phyloP scores from a whole-genome alignment of 2,797 vertebrate genomes.

The Dermochelys coriacea region DNA sequence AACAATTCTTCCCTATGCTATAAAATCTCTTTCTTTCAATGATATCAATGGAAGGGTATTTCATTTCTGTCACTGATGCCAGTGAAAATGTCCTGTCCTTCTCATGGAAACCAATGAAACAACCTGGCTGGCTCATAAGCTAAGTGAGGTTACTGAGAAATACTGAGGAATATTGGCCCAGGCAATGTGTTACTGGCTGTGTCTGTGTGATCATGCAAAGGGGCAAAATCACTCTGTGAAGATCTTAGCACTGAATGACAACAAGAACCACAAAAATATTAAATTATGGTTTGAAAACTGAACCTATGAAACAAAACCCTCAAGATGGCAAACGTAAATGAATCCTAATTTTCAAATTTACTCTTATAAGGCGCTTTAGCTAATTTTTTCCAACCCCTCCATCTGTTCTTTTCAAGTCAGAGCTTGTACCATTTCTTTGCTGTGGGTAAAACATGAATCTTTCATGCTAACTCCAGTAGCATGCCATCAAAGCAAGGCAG shows the following conservation, averaged over 20 bases:
- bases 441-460: neutral
- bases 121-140: constrained; percentile 64
- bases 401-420: neutral
- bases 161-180: neutral
- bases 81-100: constrained; percentile 58
- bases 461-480: neutral
- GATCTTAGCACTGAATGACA: constrained; percentile 3
- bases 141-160: constrained; percentile 53
- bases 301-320: constrained; percentile 19
- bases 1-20: constrained; percentile 29
- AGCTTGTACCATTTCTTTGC: neutral
- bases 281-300: neutral
- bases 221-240: neutral
- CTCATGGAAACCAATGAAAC: constrained; percentile 48
- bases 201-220: neutral
- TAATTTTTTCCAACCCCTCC: neutral
- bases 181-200: neutral
- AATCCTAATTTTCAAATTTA: neutral
- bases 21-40: constrained; percentile 48
- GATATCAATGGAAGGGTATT: constrained; percentile 70
- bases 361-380: neutral
- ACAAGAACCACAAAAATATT: neutral
- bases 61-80: constrained; percentile 65
- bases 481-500: neutral
- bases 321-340: neutral